Percentiles rank a stretch among this genome's conserved stretches.
Conservation (phyloP, 2,113 vertebrate species). For the Crotalus horridus region DNA sequence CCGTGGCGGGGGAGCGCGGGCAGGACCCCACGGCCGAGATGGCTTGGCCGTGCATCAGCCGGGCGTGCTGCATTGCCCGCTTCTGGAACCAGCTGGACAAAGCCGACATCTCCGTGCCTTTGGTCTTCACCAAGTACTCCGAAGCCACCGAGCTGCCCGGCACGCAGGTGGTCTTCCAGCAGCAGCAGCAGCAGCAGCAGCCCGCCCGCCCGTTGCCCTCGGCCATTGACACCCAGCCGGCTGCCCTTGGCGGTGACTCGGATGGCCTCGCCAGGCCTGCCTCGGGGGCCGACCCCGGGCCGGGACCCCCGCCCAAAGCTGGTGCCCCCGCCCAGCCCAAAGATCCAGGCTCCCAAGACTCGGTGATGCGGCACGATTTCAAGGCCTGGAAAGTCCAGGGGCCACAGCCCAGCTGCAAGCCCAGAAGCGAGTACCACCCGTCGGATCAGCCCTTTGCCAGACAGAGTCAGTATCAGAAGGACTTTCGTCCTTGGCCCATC, state of each 20-base stretch:
- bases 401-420: conserved; percentile 91
- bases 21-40: conserved; percentile 64
- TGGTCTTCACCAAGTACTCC: conserved; percentile 93
- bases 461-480: conserved; percentile 97
- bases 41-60: conserved; percentile 97
- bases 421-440: conserved; percentile 87
- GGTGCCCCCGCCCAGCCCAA: neutral
- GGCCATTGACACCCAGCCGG: conserved; percentile 81
- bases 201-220: conserved; percentile 65
- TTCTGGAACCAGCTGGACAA: conserved; percentile 98
- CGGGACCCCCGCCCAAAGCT: neutral
- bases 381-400: conserved; percentile 87
- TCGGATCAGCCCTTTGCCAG: conserved; percentile 86
- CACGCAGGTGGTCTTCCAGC: conserved; percentile 72
- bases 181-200: conserved; percentile 59
- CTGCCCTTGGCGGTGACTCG: conserved; percentile 58
- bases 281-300: conserved; percentile 21
- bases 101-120: conserved; percentile 91
- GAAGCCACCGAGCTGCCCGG: conserved; percentile 81
- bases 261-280: conserved; percentile 68
- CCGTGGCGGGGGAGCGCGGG: neutral
- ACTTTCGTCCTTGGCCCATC: conserved; percentile 93
- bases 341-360: conserved; percentile 60
- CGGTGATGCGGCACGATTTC: conserved; percentile 94
- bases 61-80: conserved; percentile 96